A percentile compares a stretch with the other conserved stretches of the same genome.
Conservation (phyloP, 2,113 vertebrate species). For the Nannospalax galili region DNA sequence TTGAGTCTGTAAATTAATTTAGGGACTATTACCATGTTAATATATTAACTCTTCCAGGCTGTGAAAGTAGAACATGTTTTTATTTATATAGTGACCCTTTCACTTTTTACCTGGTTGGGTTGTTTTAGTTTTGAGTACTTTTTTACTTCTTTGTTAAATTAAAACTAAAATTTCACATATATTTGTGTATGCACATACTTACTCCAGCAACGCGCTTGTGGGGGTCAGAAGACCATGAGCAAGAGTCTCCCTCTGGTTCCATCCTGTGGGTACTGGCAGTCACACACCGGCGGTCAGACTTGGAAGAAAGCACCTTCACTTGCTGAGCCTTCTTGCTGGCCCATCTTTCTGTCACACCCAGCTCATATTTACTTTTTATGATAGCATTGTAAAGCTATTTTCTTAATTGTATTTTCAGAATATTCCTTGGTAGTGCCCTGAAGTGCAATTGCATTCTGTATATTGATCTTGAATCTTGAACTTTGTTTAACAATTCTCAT, state of each 20-base stretch:
- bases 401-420: constrained; percentile 26
- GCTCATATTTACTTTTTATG: neutral
- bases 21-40: neutral
- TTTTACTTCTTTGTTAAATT: neutral
- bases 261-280: too few relatives aligned
- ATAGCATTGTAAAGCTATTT: neutral
- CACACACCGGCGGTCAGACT: neutral
- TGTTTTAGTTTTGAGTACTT: neutral
- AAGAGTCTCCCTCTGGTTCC: neutral
- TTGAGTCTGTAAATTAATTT: neutral
- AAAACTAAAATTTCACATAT: neutral
- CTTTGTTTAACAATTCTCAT: neutral
- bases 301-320: neutral
- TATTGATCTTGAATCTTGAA: neutral
- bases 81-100: neutral
- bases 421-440: neutral
- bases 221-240: neutral
- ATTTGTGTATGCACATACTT: too few relatives aligned
- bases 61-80: neutral
- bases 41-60: neutral
- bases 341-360: neutral
- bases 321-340: neutral
- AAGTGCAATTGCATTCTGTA: neutral
- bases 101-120: neutral
- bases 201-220: neutral